These are phyloP conservation scores for Orthonevra nobilis DNA, from an alignment of 2,888 invertebrate genomes.

Conservation along the genomic window DNA sequence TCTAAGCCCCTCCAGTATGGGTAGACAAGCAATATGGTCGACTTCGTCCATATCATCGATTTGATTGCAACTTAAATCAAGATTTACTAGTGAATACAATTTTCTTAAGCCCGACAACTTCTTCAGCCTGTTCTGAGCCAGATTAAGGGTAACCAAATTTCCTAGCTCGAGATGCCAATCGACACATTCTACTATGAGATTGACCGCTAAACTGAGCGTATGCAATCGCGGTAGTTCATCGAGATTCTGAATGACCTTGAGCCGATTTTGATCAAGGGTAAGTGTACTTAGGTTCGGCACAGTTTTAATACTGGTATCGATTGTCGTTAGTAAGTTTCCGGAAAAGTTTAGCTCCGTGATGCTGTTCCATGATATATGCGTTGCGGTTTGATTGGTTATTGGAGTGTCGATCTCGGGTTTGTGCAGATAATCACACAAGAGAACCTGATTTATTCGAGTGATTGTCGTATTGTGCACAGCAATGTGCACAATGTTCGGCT, in stretches of 20 bases:
- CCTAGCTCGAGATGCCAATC: slow-evolving; percentile 93
- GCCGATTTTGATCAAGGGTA: slow-evolving; percentile 88
- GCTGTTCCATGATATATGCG: slow-evolving; percentile 82
- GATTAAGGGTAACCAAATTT: slow-evolving; percentile 90
- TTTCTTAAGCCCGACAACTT: slow-evolving; percentile 88
- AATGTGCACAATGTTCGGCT: slow-evolving; percentile 81
- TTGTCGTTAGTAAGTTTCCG: slow-evolving; percentile 87
- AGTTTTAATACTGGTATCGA: slow-evolving; percentile 90
- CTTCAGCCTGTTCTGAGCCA: slow-evolving; percentile 91
- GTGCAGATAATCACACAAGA: slow-evolving; percentile 92
- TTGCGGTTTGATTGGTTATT: slow-evolving; percentile 75
- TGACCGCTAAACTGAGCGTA: slow-evolving; percentile 89
- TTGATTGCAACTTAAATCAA: slow-evolving; percentile 93
- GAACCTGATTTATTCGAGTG: slow-evolving; percentile 85
- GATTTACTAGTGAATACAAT: slow-evolving; percentile 90
- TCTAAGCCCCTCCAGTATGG: slow-evolving; percentile 92
- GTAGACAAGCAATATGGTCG: slow-evolving; percentile 88
- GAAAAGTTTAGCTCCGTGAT: slow-evolving; percentile 88
- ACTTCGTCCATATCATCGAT: slow-evolving; percentile 91
- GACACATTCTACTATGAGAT: slow-evolving; percentile 86
- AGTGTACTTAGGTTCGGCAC: slow-evolving; percentile 87
- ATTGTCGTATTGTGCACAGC: slow-evolving; percentile 78
- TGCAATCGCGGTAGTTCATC: slow-evolving; percentile 89
- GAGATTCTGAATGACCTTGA: slow-evolving; percentile 88
- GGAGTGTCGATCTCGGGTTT: slow-evolving; percentile 80